Evolutionary conservation across 2,113 vertebrate genomes (phyloP), one percentile per base, ranked within the genome.

Genomic region (Nothobranchius kuhntae): DNA sequence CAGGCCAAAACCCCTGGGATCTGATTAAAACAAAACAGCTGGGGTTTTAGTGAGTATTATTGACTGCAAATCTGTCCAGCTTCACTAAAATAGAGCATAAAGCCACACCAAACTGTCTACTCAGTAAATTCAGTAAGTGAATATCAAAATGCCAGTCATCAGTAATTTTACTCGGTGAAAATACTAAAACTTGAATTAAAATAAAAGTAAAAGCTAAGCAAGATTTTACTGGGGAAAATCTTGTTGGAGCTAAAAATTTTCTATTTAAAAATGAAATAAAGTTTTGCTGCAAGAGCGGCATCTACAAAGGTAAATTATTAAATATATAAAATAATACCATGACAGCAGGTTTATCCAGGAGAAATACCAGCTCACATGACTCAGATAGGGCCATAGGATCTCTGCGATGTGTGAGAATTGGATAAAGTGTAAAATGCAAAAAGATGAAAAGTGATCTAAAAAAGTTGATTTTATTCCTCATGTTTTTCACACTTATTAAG

Each of bases 11-110:
- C 72, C 81, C 57, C 68, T 69, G 71, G 76, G 79, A 84, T 76
- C 84, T 87, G 89, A 91, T 92, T 91, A 89, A 91, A 90, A 77
- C 61, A 87, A 88, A 92, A 90, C 90, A 90, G 85, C 87, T 91
- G 90, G 75, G 73, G 86, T 66, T 87, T 92, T 85, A 88, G 81
- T 21, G 69, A 72, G 84, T 73, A 80, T 85, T 84, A 89, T 64
- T 74, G 68, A 81, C 68, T 56, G 62, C 58, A 82, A 69, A 77
- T 77, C 78, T 6, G 51, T 59, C 65, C 53, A 21, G 75, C 40
- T 59, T 57, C 70, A 69, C 67, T 60, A 75, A 69, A 69, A 75
- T 79, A 45, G 80, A 75, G 54, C 10, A 7, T 15, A 61, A 51
- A 65, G 61, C 62, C 50, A 50, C 52, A 57, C 38, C 60, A 82